Base-by-base conservation (phyloP, 1,140 invertebrate genomes). In the Diplogasteroides magnus region DNA sequence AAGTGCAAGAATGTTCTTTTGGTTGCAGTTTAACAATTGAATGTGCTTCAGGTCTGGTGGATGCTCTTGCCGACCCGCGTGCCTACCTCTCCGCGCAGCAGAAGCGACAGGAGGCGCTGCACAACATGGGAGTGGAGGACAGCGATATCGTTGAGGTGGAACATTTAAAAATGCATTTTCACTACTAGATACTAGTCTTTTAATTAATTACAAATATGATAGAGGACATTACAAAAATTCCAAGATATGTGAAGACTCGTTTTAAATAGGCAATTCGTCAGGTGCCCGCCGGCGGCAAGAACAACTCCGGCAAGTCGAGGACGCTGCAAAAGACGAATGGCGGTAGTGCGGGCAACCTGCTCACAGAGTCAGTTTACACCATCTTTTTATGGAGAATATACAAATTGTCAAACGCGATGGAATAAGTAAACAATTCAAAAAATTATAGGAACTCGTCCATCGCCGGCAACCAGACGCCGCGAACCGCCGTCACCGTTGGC, bases 1-100 rank as follows among this genome's bases (percentile, higher is more conserved):
- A n/a, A n/a, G n/a, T n/a, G n/a, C n/a, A n/a, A n/a, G n/a, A n/a
- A n/a, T n/a, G n/a, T n/a, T n/a, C n/a, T n/a, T n/a, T n/a, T n/a
- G n/a, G n/a, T n/a, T n/a, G n/a, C n/a, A n/a, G n/a, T 68, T 31
- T 31, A 29, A 15, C 19, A 64, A 64, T 14, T 31, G 19, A 1
- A 14, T n/a, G 13, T 19, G 19, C 19, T 26, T 0, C 61, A 69
- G 91, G 91, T 84, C 91, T 98, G 80, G 98, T 98, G 90, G 94
- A 95, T 75, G 94, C 95, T 11, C 85, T 98, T 64, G 94, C 93
- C 48, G 95, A 97, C 83, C 96, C 96, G 0, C 87, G 92, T 74
- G 93, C 92, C 37, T 95, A 94, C 83, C 88, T 93, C 77, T 91
- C 91, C 90, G 64, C 90, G n/a, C 90, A 87, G 86, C 93, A 97